Percentiles rank a stretch among this genome's conserved stretches.
Conservation (phyloP, 2,797 vertebrate species). For the Sciaenops ocellatus region DNA sequence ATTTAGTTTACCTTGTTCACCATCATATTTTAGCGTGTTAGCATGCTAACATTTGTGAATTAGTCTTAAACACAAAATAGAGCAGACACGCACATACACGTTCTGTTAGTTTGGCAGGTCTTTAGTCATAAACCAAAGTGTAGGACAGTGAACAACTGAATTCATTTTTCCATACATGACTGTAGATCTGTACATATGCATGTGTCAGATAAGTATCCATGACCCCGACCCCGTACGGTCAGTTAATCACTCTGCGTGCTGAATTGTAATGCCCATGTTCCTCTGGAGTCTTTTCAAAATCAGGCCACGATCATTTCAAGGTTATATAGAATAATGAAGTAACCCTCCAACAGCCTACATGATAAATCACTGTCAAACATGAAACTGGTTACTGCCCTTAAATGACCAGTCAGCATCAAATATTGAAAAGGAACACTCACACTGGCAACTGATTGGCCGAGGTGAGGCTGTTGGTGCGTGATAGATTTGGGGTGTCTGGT, state of each 20-base stretch:
- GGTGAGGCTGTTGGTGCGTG: conserved; percentile 33
- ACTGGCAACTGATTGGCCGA: conserved; percentile 47
- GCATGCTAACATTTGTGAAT: neutral
- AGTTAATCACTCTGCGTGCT: conserved; percentile 15
- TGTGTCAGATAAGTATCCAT: neutral
- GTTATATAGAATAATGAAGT: conserved; percentile 40
- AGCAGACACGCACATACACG: neutral
- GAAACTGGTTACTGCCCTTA: conserved; percentile 28
- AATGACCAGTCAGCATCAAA: conserved; percentile 54
- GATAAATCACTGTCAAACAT: conserved; percentile 56
- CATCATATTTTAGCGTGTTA: neutral
- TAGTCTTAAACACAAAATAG: neutral
- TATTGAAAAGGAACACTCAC: conserved; percentile 1
- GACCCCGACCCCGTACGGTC: neutral
- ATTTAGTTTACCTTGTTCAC: neutral
- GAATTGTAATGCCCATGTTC: conserved; percentile 19
- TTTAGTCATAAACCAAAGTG: neutral
- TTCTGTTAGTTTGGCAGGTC: neutral
- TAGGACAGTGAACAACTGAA: neutral
- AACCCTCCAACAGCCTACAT: neutral
- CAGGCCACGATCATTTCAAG: conserved; percentile 41
- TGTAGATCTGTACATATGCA: neutral
- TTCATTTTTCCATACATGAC: neutral
- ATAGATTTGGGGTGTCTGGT: conserved; percentile 44
- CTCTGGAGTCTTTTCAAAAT: conserved; percentile 5